These are phyloP conservation scores for Rhadinocentrus ornatus DNA, from an alignment of 2,797 vertebrate species.

Conservation along the genomic window DNA sequence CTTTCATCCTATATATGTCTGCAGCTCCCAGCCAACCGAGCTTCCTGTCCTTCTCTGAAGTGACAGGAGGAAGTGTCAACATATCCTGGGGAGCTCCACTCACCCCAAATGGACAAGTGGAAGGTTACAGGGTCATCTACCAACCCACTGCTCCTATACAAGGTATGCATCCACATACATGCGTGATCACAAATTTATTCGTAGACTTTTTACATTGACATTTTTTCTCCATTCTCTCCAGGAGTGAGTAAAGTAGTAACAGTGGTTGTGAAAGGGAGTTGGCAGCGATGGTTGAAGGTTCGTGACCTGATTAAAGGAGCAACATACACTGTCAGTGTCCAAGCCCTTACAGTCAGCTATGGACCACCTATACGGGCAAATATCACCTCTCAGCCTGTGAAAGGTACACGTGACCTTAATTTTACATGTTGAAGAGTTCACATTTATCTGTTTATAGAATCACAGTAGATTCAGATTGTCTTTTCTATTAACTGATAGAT, in stretches of 20 bases:
- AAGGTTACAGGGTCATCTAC: slow-evolving; percentile 94
- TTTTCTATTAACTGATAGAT: background rate
- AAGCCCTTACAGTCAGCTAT: slow-evolving; percentile 91
- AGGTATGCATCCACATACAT: slow-evolving; percentile 73
- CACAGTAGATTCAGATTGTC: background rate
- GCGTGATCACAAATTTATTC: background rate
- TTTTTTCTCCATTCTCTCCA: slow-evolving; percentile 49
- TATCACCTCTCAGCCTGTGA: slow-evolving; percentile 89
- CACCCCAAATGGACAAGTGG: slow-evolving; percentile 91
- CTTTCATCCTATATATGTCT: slow-evolving; percentile 5
- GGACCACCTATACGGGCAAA: slow-evolving; percentile 90
- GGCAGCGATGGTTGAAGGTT: slow-evolving; percentile 95
- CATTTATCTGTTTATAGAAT: background rate
- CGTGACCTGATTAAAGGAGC: slow-evolving; percentile 90
- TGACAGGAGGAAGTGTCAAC: slow-evolving; percentile 91
- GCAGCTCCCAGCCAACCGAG: slow-evolving; percentile 91
- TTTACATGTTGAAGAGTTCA: no score
- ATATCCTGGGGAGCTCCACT: slow-evolving; percentile 93
- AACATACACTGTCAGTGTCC: slow-evolving; percentile 91
- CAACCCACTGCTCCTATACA: slow-evolving; percentile 90
- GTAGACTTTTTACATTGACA: slow-evolving; percentile 16
- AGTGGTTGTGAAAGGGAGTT: slow-evolving; percentile 92
- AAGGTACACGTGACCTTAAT: slow-evolving; percentile 79
- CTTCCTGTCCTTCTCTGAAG: slow-evolving; percentile 91
- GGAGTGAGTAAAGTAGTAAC: slow-evolving; percentile 97